Conservation (phyloP, 2,888 invertebrate species). For the Temnothorax ravouxi region DNA sequence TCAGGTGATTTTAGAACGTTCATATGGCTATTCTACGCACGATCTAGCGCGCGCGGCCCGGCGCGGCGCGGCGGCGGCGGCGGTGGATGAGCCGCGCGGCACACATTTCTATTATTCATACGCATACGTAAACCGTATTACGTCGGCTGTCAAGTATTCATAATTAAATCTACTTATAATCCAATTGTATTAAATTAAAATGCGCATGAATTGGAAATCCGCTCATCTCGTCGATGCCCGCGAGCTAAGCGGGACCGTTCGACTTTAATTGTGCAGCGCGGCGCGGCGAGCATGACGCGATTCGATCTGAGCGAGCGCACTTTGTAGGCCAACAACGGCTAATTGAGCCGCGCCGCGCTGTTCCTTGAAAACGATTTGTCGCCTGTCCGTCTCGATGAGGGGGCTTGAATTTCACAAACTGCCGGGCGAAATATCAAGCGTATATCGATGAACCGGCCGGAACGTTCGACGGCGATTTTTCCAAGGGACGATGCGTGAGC, state of each 20-base stretch:
- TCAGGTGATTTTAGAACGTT: slow-evolving; percentile 10
- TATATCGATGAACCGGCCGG: slow-evolving; percentile 22
- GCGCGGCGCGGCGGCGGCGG: neutral
- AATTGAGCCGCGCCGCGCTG: slow-evolving; percentile 54
- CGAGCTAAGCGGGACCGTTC: slow-evolving; percentile 13
- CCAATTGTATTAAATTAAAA: slow-evolving; percentile 54
- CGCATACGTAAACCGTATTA: slow-evolving; percentile 54
- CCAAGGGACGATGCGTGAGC: slow-evolving; percentile 29
- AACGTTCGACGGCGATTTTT: slow-evolving; percentile 19
- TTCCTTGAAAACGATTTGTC: slow-evolving; percentile 72
- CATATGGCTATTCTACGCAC: neutral
- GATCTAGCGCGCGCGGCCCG: neutral
- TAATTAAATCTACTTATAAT: slow-evolving; percentile 53
- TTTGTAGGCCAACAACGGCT: slow-evolving; percentile 69
- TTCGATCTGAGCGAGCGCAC: neutral
- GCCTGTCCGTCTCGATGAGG: slow-evolving; percentile 43
- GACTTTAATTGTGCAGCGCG: slow-evolving; percentile 16
- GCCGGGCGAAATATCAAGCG: slow-evolving; percentile 31
- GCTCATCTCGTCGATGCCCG: slow-evolving; percentile 25
- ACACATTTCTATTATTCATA: slow-evolving; percentile 51
- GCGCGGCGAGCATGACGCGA: neutral
- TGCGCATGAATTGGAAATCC: slow-evolving; percentile 45
- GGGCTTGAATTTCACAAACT: slow-evolving; percentile 50
- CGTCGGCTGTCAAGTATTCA: slow-evolving; percentile 42
- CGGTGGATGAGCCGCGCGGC: slow-evolving; percentile 26